Evolutionary conservation across 2,113 vertebrate species (phyloP), one percentile per base, ranked within the genome.

Genomic region (Rousettus leschenaultii): DNA sequence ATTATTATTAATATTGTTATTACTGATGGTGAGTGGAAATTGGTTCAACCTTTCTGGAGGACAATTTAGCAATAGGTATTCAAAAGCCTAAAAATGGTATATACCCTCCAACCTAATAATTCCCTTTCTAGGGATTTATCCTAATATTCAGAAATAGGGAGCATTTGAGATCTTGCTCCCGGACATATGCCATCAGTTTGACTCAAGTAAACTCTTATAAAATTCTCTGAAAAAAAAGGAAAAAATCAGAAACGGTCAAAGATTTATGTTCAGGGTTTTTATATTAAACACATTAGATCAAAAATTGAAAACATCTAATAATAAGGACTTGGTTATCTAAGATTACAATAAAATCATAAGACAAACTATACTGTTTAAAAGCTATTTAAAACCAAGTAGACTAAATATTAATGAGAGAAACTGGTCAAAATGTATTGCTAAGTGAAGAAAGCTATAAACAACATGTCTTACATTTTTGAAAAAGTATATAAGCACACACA

Each of bases 261-360:
- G 75, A 82, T n/a, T 77, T 85, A 85, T 14, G 35, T 74, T 87
- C 33, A 66, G 43, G 10, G 35, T 79, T 85, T 85, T 73, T 63
- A 85, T 77, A 45, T 89, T 93, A 93, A 95, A 84, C 45, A 30
- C 71, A 85, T 89, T 89, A 85, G 63, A 70, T 65, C 6, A 89
- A 84, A 74, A 63, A 55, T 35, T 59, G 51, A 61, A 74, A 95
- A 80, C 79, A 91, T 0, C 33, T 45, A 86, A 33, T 45, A 93
- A 68, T 21, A 79, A 45, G 22, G 13, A 91, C 21, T 80, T 79
- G n/a, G 6, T 86, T 71, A 73, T 55, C 55, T 87, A 86, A 80
- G 65, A 86, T 57, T 73, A 91, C 38, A 59, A 43, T 73, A 95
- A 86, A 78, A 91, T 30, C 3, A 1, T 79, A 93, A 48, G 63